phyloP scores from a whole-genome alignment of 2,113 vertebrate species.

The Neodon shergylaensis region DNA sequence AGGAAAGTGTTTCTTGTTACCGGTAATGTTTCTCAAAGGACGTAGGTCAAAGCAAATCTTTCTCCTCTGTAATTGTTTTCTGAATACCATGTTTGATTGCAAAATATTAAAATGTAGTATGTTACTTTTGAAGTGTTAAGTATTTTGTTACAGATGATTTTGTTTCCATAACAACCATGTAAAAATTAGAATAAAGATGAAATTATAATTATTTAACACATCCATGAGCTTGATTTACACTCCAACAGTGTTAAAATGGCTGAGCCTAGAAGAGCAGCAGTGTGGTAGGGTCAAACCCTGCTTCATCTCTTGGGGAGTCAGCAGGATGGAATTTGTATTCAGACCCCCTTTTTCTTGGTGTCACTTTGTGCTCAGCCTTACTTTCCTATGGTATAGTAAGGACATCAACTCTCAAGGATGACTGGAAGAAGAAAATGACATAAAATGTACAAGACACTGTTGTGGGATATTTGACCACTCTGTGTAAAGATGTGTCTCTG shows the following conservation, averaged over 20 bases:
- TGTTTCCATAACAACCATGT: constrained; percentile 38
- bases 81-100: constrained; percentile 46
- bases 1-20: constrained; percentile 73
- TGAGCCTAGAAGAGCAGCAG: not conserved
- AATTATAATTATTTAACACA: constrained; percentile 48
- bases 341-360: not conserved
- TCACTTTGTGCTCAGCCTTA: not conserved
- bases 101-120: constrained; percentile 53
- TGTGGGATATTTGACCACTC: not conserved
- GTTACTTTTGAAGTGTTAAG: constrained; percentile 54
- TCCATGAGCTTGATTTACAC: not conserved
- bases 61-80: constrained; percentile 60
- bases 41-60: constrained; percentile 69
- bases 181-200: constrained; percentile 53
- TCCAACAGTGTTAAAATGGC: not conserved
- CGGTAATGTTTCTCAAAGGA: constrained; percentile 75
- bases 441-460: not conserved
- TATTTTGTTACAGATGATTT: constrained; percentile 51
- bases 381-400: not conserved
- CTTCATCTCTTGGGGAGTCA: not conserved
- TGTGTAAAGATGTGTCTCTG: not conserved
- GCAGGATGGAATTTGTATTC: not conserved
- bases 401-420: not conserved
- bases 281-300: not conserved
- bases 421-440: constrained; percentile 30